Base-by-base conservation (phyloP, 1,140 invertebrate genomes). In the Trachymyrmex septentrionalis region DNA sequence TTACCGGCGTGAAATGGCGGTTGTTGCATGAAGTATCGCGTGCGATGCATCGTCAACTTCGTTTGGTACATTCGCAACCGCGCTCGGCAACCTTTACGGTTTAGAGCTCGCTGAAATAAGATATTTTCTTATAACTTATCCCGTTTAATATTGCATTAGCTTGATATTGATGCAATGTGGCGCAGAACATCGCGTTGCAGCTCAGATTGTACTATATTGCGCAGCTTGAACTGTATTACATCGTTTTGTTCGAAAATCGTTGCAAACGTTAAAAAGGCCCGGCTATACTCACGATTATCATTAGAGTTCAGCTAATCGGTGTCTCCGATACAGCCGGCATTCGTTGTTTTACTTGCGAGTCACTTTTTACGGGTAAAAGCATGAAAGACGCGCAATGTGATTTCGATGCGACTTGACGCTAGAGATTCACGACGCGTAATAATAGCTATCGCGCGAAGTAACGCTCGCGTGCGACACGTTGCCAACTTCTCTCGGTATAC, bases 31-130 rank as follows among this genome's bases (percentile, higher is more conserved):
- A 53, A 53, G 50, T 2, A 44, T 44, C 38, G 10, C 38, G 7
- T 19, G 63, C 63, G 30, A 34, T 30, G 63, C 63, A 30, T 34
- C 63, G 63, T 21, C 30, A 66, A n/a, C 63, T 66, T 64, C 63
- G 1, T 9, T 34, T 30, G 16, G 19, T n/a, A 10, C 3, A 34
- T 34, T 27, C 61, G 24, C 61, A 14, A 16, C 1, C 24, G 30
- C 3, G n/a, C 4, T 44, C 38, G 10, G 3, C 38, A 44, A 66
- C 9, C 10, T 66, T 16, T 3, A 10, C 3, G 27, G 19, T 34
- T 34, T 34, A 19, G 27, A 34, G 30, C 3, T 34, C 63, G 30
- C 63, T n/a, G n/a, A 14, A 44, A 21, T 21, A 44, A 67, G 1
- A 67, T 21, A 44, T 3, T 44, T 19, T 44, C 30, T 19, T 5